Evolutionary conservation across 2,888 invertebrate genomes (phyloP), one percentile per base, ranked within the genome.

Genomic region (Exocentrus adspersus): DNA sequence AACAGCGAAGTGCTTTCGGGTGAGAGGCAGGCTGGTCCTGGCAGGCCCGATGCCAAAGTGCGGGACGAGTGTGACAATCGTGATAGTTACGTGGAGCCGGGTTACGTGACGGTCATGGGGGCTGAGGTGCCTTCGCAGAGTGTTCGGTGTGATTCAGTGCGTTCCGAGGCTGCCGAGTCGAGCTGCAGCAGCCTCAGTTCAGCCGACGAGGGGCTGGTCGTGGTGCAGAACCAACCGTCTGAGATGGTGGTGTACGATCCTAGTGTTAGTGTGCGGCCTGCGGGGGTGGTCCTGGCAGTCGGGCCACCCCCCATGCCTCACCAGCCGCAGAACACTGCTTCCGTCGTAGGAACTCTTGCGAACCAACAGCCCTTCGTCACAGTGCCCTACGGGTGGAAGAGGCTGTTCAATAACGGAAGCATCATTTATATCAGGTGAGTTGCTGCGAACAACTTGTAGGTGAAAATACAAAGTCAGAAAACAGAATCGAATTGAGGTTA

Each of bases 331-430:
- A 65, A 79, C 72, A 79, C 78, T 72, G 17, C 54, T 21, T 42
- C 68, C 10, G 37, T 67, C 42, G 57, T 67, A 52, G 69, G 70
- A 79, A 79, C 72, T 78, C 79, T 72, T 61, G 46, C 57, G 12
- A 62, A 67, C 21, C 75, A 74, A 61, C 70, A 68, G 51, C 68
- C 71, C 32, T 70, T 75, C 64, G 76, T 82, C 76, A 77, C 87
- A 75, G 89, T 92, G 77, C 92, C 93, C 72, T 88, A 87, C 76
- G 92, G 92, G 70, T 93, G 93, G 93, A 91, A 90, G 81, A 86
- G 93, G 79, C 85, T 90, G 73, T 84, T 88, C 75, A 88, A 87
- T 79, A 89, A 90, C 82, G 90, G 90, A 74, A 87, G 87, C 81
- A 86, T 92, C 81, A 87, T 91, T 78, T 93, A 93, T 84, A 88